Percentiles rank a stretch among this genome's conserved stretches.
phyloP scores from a whole-genome alignment of 2,888 invertebrate species.

The Cheilosia impressa region DNA sequence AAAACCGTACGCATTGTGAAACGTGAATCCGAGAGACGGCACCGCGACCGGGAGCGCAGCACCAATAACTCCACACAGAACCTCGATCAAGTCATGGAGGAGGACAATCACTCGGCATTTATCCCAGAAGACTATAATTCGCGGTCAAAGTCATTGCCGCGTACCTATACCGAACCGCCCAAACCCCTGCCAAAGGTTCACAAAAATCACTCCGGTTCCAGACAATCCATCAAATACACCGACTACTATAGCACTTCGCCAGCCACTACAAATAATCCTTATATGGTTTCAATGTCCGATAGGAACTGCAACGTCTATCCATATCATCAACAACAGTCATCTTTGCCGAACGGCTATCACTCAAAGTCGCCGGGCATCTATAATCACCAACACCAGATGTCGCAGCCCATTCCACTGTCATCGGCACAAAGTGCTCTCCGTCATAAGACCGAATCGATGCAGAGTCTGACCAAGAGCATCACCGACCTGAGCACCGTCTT shows the following conservation, averaged over 20 bases:
- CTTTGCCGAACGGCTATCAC: conserved; percentile 78
- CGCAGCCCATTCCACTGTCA: conserved; percentile 57
- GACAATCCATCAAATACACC: conserved; percentile 76
- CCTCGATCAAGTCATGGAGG: conserved; percentile 83
- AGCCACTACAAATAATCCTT: conserved; percentile 59
- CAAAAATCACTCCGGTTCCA: conserved; percentile 76
- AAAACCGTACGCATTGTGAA: conserved; percentile 97
- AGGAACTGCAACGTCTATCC: conserved; percentile 81
- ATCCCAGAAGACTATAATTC: conserved; percentile 78
- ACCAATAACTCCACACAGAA: conserved; percentile 82
- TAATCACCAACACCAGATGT: conserved; percentile 67
- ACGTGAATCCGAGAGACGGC: conserved; percentile 93
- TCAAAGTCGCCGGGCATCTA: conserved; percentile 62
- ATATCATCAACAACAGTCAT: conserved; percentile 78
- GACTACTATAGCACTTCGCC: conserved; percentile 76
- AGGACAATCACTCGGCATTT: conserved; percentile 78
- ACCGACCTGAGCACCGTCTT: conserved; percentile 89
- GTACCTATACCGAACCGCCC: conserved; percentile 82
- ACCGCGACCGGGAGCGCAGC: conserved; percentile 90
- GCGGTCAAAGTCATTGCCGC: conserved; percentile 85
- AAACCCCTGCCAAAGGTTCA: conserved; percentile 70
- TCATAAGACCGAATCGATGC: conserved; percentile 83
- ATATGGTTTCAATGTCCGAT: conserved; percentile 79
- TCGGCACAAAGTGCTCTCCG: conserved; percentile 78
- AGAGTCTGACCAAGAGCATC: conserved; percentile 82